Base-by-base conservation (phyloP, 2,113 vertebrate genomes). In the Calidris pugnax region DNA sequence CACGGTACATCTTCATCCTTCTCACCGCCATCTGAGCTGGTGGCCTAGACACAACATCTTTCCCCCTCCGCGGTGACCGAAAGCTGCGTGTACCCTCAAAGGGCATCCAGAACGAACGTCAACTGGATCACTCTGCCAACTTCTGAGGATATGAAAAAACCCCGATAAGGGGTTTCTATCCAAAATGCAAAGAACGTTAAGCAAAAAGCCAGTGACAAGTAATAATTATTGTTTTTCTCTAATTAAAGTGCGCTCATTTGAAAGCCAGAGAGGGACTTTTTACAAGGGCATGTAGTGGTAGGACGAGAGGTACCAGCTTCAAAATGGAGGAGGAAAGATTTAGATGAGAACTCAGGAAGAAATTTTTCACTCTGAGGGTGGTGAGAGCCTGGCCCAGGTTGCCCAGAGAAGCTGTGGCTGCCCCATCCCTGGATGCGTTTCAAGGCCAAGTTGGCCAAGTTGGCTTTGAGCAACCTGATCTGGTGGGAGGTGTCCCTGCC, bases 81-180 rank as follows among this genome's bases (percentile, higher is more conserved):
- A 47, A 89, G 33, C 35, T 50, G 12, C 21, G 8, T 1, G 22
- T 51, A 14, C 16, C 48, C 76, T 84, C 91, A 60, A 45, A 64
- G 0, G 57, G 45, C 63, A 66, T 3, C 66, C 62, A 33, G 3
- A 45, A 47, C 12, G 51, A 67, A 28, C 0, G 0, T 33, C 14
- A n/a, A 12, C 1, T 1, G n/a, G 33, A 6, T 7, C 32, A 71
- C 57, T 9, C 68, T 64, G 20, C 39, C 66, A 17, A 16, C 28
- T 43, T 66, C 81, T 3, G 3, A 81, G 68, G 53, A 47, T 90
- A 48, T 41, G 16, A 69, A 85, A 84, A 94, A 93, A 50, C 15
- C 79, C 51, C 28, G 20, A 27, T 47, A 50, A 69, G 17, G 16
- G 60, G 18, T 30, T 85, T 35, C 78, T 77, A 39, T 11, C 37